Evolutionary conservation across 2,113 vertebrate species (phyloP).

Genomic region (Emydocephalus ijimae): DNA sequence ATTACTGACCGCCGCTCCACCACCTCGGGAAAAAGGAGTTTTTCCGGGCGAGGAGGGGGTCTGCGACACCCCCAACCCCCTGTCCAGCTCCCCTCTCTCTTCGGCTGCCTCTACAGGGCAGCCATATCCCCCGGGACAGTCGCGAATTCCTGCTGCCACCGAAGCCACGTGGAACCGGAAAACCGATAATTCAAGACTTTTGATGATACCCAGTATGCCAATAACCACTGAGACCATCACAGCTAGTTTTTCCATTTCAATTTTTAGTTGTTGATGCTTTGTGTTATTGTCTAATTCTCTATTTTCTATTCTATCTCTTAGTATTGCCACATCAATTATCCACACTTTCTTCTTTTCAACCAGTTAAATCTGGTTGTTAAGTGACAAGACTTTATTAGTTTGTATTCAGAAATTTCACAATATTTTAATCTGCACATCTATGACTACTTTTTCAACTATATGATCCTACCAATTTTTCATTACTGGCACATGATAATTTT

Average conservation of each 20-base stretch:
- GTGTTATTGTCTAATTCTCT: background rate
- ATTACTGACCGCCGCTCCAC: too few species aligned
- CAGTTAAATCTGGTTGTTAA: background rate
- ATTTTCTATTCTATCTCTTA: background rate
- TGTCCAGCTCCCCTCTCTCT: too few species aligned
- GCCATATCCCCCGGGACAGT: too few species aligned
- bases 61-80: too few species aligned
- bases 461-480: background rate
- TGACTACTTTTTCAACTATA: background rate
- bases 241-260: background rate
- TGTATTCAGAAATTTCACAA: background rate
- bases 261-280: background rate
- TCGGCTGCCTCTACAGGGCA: too few species aligned
- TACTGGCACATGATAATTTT: background rate
- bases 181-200: background rate
- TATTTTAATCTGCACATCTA: background rate
- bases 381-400: background rate
- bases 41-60: too few species aligned
- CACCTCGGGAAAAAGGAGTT: too few species aligned
- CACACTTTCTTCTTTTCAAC: background rate
- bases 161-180: too few species aligned
- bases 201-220: background rate
- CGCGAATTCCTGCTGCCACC: too few species aligned
- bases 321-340: background rate
- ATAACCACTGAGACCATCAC: background rate